These are phyloP conservation scores for Drosophila ohnishii DNA, from an alignment of 1,140 invertebrate genomes.

Conservation along the genomic window DNA sequence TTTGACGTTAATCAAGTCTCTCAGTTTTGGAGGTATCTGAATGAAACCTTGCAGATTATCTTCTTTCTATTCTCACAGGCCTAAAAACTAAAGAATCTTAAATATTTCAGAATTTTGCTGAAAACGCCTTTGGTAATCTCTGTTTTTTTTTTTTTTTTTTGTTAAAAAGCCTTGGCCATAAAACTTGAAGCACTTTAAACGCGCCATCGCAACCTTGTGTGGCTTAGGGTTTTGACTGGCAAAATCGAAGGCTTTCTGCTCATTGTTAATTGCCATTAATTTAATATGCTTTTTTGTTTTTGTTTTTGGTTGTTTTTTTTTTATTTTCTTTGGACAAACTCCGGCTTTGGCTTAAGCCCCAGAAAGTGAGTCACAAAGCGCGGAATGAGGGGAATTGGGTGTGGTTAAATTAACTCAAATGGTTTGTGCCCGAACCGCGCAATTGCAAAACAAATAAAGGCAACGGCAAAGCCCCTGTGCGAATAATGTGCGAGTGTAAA, in stretches of 20 bases:
- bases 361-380: conserved; percentile 40
- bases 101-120: neutral
- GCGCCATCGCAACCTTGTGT: conserved; percentile 28
- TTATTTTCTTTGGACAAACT: conserved; percentile 13
- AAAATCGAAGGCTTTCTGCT: conserved; percentile 37
- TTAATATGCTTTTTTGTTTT: conserved; percentile 8
- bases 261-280: conserved; percentile 51
- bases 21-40: neutral
- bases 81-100: neutral
- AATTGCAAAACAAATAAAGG: conserved; percentile 45
- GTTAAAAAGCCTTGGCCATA: conserved; percentile 46
- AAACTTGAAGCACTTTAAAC: conserved; percentile 20
- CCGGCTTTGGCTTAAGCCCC: conserved; percentile 13
- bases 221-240: conserved; percentile 29
- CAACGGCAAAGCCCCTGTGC: conserved; percentile 27
- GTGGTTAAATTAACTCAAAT: conserved; percentile 45
- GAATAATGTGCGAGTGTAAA: conserved; percentile 45
- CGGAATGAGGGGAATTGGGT: conserved; percentile 23
- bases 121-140: conserved; percentile 30
- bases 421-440: conserved; percentile 30
- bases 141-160: conserved; percentile 22
- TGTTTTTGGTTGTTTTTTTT: neutral
- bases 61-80: neutral
- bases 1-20: too few relatives aligned
- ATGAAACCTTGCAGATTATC: neutral